Base-by-base conservation (phyloP, 2,888 invertebrate species). In the Seira musarum region DNA sequence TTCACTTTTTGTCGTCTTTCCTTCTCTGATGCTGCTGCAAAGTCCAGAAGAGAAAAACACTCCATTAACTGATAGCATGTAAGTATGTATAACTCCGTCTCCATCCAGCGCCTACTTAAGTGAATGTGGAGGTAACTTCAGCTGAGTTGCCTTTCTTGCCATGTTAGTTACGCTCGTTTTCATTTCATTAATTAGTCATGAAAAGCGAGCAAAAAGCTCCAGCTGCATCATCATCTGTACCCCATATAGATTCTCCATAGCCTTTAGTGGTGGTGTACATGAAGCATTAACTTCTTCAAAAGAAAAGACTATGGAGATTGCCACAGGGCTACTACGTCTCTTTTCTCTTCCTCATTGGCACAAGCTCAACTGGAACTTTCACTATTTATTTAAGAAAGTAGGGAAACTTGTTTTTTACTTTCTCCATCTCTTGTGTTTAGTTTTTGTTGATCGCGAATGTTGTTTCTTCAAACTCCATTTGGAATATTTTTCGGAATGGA, bases 131-230 rank as follows among this genome's bases (percentile, higher is more conserved):
- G 40, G 40, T 40, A 40, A 30, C 2, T 60, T 21, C 70, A 70
- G 70, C 60, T 70, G 70, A 61, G 70, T 61, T 60, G 25, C 24
- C 69, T 57, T 61, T 61, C 61, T 70, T 70, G 70, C 35, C 70
- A 40, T 70, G 70, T 70, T 70, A 49, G 61, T 61, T 70, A 30
- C 61, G 61, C 70, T 70, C 61, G 70, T 70, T 70, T 70, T 70
- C 70, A 60, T 70, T 80, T 79, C 81, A 83, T 83, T 83, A 83
- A 83, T 83, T 83, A 83, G 83, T 83, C 78, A 83, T 83, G 83
- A 83, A 74, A 74, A 75, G 40, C 40, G 67, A 67, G 13, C 63
- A 15, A 15, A 5, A 60, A 40, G 40, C 40, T 40, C 40, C 40
- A 40, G 40, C 40, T 40, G 40, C 40, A 40, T 40, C 40, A 40